Base-by-base conservation (phyloP, 2,888 invertebrate species). In the Crioceris asparagi region DNA sequence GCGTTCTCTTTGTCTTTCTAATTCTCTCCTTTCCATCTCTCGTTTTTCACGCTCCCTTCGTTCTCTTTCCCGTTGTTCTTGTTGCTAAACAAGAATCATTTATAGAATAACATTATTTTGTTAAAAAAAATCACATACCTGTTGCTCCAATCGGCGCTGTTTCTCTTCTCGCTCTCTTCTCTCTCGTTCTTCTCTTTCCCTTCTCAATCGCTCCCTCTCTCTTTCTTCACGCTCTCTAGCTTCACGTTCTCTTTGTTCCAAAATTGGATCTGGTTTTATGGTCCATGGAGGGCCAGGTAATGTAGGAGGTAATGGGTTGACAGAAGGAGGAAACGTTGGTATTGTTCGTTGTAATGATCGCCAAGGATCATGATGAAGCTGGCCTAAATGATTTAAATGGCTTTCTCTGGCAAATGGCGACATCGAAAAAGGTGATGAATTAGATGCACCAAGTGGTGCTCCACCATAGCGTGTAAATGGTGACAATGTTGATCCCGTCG, bases 401-500 rank as follows among this genome's bases (percentile, higher is more conserved):
- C n/a, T n/a, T n/a, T 56, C 61, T 58, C 64, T 67, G 36, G 72
- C 73, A 63, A 79, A 83, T 42, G 80, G 78, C 21, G 83, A 73
- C 48, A 84, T 70, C 15, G 76, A 74, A 53, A 81, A 78, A 19
- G 78, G 71, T 36, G 80, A 76, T 54, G 72, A 72, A n/a, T 72
- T 66, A 14, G 71, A 69, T 2, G 51, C 32, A 4, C 55, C 54
- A 3, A 56, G 41, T 43, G 75, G 77, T 46, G 74, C 72, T 17
- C 49, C 55, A 38, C 79, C 82, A 67, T 86, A 87, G 50, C 87
- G 73, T 38, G 79, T 82, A 65, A 86, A 88, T 34, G 84, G 85
- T 40, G 85, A 83, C 56, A 85, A 77, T 48, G 80, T 77, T 55
- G 77, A 68, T 33, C 72, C 74, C 68, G 58, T 43, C 68, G 59